A percentile compares a stretch with the other conserved stretches of the same genome.
phyloP scores from a whole-genome alignment of 2,113 vertebrate genomes.

The Proterorhinus semilunaris region DNA sequence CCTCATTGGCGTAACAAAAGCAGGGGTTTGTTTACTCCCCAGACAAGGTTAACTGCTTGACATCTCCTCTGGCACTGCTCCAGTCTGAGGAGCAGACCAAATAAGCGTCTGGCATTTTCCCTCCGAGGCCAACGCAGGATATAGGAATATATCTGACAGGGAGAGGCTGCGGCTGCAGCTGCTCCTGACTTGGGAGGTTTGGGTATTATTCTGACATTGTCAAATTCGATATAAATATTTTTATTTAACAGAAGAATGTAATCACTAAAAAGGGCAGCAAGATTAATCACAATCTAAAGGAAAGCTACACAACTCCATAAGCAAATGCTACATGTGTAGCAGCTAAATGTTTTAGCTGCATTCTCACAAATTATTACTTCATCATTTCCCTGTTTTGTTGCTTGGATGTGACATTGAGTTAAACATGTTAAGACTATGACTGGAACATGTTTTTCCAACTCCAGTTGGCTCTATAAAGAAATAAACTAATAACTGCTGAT shows the following conservation, averaged over 20 bases:
- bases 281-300: too few relatives aligned
- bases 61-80: conserved; percentile 1
- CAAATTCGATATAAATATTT: neutral
- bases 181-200: neutral
- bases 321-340: too few relatives aligned
- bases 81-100: conserved; percentile 18
- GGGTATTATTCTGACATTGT: neutral
- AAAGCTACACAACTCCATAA: too few relatives aligned
- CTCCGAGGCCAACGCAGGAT: neutral
- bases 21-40: neutral
- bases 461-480: too few relatives aligned
- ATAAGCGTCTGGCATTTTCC: neutral
- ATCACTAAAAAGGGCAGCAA: too few relatives aligned
- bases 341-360: too few relatives aligned
- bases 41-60: conserved; percentile 6
- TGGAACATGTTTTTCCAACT: too few relatives aligned
- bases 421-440: too few relatives aligned
- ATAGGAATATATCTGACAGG: neutral
- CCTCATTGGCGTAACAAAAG: neutral
- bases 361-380: too few relatives aligned
- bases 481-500: neutral
- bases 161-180: neutral
- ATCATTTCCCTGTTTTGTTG: too few relatives aligned
- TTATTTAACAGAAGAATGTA: too few relatives aligned
- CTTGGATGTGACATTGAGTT: too few relatives aligned